phyloP scores from a whole-genome alignment of 2,797 vertebrate species.

The Epinephelus awoara region DNA sequence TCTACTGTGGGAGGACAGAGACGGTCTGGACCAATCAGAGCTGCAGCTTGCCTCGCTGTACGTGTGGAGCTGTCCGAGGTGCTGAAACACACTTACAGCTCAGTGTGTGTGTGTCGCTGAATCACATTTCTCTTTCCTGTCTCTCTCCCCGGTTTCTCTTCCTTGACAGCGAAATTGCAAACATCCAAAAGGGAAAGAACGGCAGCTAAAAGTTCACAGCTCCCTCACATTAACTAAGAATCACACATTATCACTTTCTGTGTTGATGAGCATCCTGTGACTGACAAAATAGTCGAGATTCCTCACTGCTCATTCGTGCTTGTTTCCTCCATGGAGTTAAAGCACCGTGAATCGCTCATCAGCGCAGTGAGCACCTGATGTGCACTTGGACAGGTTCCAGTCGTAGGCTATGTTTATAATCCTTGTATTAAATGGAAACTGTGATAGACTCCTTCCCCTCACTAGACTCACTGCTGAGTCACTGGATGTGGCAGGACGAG shows the following conservation, averaged over 20 bases:
- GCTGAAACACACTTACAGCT: conserved; percentile 49
- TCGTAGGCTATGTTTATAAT: background rate
- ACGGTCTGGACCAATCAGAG: conserved; percentile 39
- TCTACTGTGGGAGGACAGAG: conserved; percentile 14
- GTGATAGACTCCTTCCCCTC: background rate
- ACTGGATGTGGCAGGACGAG: background rate
- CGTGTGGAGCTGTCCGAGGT: conserved; percentile 62
- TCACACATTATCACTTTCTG: conserved; percentile 11
- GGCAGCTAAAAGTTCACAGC: conserved; percentile 1
- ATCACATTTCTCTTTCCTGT: background rate
- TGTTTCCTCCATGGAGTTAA: conserved; percentile 1
- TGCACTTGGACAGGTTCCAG: conserved; percentile 3
- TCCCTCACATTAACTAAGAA: conserved; percentile 17
- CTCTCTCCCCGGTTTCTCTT: background rate
- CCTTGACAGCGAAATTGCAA: background rate
- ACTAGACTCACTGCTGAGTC: background rate
- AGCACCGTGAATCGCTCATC: conserved; percentile 11
- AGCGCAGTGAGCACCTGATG: conserved; percentile 7
- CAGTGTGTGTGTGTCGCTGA: background rate
- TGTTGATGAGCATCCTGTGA: conserved; percentile 1
- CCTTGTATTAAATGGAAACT: background rate
- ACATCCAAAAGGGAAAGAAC: background rate
- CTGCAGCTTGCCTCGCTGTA: background rate
- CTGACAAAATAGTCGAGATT: background rate
- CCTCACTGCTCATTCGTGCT: conserved; percentile 9